These are phyloP conservation scores for Bombyx mandarina DNA, from an alignment of 1,140 invertebrate species.

Conservation along the genomic window DNA sequence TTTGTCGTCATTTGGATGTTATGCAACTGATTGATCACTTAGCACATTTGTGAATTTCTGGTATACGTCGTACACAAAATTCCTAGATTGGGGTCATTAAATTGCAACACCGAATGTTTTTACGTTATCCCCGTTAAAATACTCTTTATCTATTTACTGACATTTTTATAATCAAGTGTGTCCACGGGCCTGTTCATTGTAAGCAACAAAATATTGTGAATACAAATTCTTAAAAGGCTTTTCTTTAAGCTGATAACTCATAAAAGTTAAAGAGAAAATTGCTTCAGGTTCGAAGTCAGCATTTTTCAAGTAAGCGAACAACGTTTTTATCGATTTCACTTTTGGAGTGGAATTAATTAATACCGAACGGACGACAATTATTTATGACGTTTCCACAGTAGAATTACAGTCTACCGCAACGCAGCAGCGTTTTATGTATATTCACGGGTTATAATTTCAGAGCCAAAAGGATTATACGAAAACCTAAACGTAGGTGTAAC, in stretches of 20 bases:
- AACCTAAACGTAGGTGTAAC: slow-evolving; percentile 39
- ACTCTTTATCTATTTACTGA: no score
- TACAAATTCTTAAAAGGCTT: neutral
- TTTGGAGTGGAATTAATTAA: slow-evolving; percentile 52
- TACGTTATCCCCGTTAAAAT: no score
- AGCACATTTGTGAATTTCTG: no score
- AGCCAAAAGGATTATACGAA: slow-evolving; percentile 44
- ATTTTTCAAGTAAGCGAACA: slow-evolving; percentile 27
- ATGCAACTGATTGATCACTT: no score
- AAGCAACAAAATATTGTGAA: no score
- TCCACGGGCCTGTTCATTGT: no score
- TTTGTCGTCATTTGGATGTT: no score
- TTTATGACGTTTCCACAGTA: slow-evolving; percentile 44
- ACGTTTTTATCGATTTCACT: slow-evolving; percentile 47
- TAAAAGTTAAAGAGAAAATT: slow-evolving; percentile 4
- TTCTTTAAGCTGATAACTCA: slow-evolving; percentile 2
- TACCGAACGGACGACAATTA: slow-evolving; percentile 48
- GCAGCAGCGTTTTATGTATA: slow-evolving; percentile 50
- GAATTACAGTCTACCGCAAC: slow-evolving; percentile 34
- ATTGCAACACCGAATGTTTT: no score
- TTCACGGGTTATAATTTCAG: slow-evolving; percentile 48
- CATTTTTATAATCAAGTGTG: no score
- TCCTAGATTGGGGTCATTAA: no score
- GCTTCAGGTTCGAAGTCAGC: slow-evolving; percentile 36
- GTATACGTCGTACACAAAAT: no score